Evolutionary conservation across 2,797 vertebrate genomes (phyloP).

Genomic region (Myiothlypis coronata): DNA sequence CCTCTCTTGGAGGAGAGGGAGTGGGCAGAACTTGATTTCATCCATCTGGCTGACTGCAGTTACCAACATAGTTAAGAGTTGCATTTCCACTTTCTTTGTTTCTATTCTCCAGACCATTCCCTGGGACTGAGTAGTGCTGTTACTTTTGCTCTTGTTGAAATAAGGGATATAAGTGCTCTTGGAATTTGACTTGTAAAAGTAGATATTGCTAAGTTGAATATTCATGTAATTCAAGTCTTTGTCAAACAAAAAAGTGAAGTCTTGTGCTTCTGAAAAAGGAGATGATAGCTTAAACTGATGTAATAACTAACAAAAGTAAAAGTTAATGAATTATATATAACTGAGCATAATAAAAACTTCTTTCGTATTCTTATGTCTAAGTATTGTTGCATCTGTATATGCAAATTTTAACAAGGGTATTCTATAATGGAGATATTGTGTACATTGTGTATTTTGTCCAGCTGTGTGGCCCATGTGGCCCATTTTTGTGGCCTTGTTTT

Average conservation of each 20-base stretch:
- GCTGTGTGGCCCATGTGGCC: not conserved
- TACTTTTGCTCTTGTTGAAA: not conserved
- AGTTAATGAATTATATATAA: not conserved
- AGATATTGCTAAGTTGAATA: not conserved
- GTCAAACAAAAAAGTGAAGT: not conserved
- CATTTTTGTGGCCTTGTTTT: too few species aligned
- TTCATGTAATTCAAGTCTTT: not conserved
- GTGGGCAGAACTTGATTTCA: not conserved
- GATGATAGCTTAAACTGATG: not conserved
- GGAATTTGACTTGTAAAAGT: not conserved
- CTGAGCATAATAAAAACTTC: not conserved
- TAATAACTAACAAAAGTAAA: not conserved
- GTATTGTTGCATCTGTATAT: not conserved
- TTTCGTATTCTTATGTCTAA: not conserved
- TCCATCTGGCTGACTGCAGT: not conserved
- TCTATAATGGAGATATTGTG: not conserved
- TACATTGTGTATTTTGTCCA: not conserved
- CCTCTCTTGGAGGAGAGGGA: fast-evolving
- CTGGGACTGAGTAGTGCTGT: not conserved
- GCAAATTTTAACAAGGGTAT: not conserved
- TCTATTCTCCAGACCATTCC: not conserved
- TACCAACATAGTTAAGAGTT: not conserved
- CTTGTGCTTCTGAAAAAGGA: not conserved
- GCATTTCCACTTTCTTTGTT: not conserved
- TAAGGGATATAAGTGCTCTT: not conserved